Evolutionary conservation across 2,888 invertebrate species (phyloP).

Genomic region (Ceriagrion tenellum): DNA sequence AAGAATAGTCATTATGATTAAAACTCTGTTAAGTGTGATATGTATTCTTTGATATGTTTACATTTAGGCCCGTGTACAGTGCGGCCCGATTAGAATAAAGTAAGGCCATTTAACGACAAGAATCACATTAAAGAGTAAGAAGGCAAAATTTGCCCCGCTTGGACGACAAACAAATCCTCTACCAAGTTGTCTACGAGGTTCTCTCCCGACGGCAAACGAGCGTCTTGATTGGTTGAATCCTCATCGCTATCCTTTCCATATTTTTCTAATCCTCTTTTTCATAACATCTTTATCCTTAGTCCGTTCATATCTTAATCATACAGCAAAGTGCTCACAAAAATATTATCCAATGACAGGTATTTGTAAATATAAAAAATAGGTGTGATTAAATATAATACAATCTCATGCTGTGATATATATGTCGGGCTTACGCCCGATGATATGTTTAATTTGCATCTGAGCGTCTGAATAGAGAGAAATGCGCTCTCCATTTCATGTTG

Average conservation of each 20-base stretch:
- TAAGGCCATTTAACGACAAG: slow-evolving; percentile 64
- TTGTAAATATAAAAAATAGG: slow-evolving; percentile 29
- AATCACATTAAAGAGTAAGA: slow-evolving; percentile 58
- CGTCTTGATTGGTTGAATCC: background rate
- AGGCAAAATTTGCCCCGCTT: slow-evolving; percentile 45
- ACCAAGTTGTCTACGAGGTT: slow-evolving; percentile 11
- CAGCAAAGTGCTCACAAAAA: background rate
- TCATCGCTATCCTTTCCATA: background rate
- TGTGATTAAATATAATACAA: background rate
- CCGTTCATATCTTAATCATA: background rate
- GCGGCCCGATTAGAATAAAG: slow-evolving; percentile 61
- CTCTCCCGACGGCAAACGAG: background rate
- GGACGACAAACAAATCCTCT: slow-evolving; percentile 54
- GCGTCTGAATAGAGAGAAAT: background rate
- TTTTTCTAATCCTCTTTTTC: background rate
- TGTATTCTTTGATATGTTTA: slow-evolving; percentile 63
- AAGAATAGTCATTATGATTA: slow-evolving; percentile 60
- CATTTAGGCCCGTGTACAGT: slow-evolving; percentile 60
- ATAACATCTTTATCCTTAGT: background rate
- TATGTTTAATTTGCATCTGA: background rate
- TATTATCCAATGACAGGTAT: background rate
- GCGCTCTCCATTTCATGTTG: background rate
- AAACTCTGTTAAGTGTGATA: slow-evolving; percentile 52
- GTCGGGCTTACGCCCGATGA: background rate
- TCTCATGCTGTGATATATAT: background rate